These are phyloP conservation scores for Radopholus similis DNA, from an alignment of 1,140 invertebrate species.

Conservation along the genomic window DNA sequence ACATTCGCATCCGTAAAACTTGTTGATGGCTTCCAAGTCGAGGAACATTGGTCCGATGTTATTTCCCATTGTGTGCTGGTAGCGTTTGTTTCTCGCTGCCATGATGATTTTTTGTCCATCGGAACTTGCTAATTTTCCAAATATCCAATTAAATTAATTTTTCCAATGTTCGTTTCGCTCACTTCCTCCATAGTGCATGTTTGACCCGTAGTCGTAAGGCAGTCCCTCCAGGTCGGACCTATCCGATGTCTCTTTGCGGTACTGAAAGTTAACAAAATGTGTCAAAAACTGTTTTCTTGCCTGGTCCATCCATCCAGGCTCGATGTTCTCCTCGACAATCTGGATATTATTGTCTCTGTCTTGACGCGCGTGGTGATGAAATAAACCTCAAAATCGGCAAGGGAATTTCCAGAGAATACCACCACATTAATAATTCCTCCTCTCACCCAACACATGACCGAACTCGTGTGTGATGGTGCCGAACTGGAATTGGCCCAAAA, in stretches of 20 bases:
- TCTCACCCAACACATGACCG: slow-evolving; percentile 27
- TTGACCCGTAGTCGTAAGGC: slow-evolving; percentile 37
- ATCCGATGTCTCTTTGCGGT: slow-evolving; percentile 22
- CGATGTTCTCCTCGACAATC: slow-evolving; percentile 33
- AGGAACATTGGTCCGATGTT: slow-evolving; percentile 16
- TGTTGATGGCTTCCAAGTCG: slow-evolving; percentile 22
- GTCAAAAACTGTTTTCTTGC: not conserved
- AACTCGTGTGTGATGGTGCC: slow-evolving; percentile 41
- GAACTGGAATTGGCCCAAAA: slow-evolving; percentile 20
- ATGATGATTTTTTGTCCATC: slow-evolving; percentile 11
- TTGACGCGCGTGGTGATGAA: slow-evolving; percentile 31
- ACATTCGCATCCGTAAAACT: slow-evolving; percentile 26
- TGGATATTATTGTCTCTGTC: slow-evolving; percentile 29
- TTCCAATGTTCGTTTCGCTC: not conserved
- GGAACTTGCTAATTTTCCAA: not conserved
- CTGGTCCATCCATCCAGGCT: slow-evolving; percentile 21
- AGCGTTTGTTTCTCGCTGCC: slow-evolving; percentile 24
- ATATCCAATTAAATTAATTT: not conserved
- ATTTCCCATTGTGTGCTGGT: slow-evolving; percentile 22
- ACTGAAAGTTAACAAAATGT: not conserved
- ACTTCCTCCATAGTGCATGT: slow-evolving; percentile 35
- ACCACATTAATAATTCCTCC: not conserved
- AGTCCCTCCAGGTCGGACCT: slow-evolving; percentile 34
- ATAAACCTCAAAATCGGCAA: slow-evolving; percentile 25
- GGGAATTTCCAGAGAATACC: not conserved